phyloP scores from a whole-genome alignment of 2,797 vertebrate genomes.

The Anisognathus igniventris region DNA sequence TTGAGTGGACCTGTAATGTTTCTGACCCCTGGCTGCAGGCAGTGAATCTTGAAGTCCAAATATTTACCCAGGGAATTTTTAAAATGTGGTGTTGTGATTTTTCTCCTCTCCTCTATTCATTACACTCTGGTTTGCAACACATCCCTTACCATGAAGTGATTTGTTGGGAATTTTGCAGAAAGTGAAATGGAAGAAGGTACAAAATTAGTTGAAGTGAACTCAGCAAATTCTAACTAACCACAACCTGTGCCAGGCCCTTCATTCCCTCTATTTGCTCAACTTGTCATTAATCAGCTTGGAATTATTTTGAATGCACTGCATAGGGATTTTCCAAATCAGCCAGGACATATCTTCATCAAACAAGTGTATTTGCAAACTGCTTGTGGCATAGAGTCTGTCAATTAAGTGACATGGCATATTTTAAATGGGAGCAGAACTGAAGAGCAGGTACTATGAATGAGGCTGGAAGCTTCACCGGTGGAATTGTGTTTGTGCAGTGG shows the following conservation, averaged over 20 bases:
- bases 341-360: conserved; percentile 28
- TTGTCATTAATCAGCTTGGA: conserved; percentile 2
- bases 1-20: not conserved
- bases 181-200: not conserved
- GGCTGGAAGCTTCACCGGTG: not conserved
- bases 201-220: not conserved
- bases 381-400: conserved; percentile 26
- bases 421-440: not conserved
- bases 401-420: not conserved
- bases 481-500: conserved; percentile 58
- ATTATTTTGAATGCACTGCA: conserved; percentile 16
- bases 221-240: not conserved
- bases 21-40: not conserved
- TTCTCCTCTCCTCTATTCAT: not conserved
- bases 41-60: not conserved
- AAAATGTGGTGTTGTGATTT: not conserved
- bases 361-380: conserved; percentile 21
- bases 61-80: conserved; percentile 7
- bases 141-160: not conserved
- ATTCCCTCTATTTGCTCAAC: not conserved
- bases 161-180: not conserved
- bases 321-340: conserved; percentile 18
- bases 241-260: not conserved
- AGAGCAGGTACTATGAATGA: conserved; percentile 25
- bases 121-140: not conserved